Evolutionary conservation across 2,113 vertebrate species (phyloP).

Genomic region (Mobula birostris): DNA sequence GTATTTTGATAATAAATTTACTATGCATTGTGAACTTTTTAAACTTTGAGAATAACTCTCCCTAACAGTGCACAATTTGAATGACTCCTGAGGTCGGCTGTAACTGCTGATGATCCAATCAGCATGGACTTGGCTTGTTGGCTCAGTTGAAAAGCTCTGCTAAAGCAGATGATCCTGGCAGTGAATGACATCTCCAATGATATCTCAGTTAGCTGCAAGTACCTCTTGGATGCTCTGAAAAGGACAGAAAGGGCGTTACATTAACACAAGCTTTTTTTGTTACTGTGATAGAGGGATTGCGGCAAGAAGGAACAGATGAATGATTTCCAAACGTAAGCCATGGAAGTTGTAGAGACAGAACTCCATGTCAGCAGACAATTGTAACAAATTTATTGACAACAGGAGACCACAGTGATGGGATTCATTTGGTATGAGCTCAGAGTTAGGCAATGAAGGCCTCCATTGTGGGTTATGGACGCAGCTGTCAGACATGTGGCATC

Average conservation of each 20-base stretch:
- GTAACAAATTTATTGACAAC: not conserved
- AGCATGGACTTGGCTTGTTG: not conserved
- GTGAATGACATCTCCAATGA: not conserved
- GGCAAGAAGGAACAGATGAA: not conserved
- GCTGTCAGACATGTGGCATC: not conserved
- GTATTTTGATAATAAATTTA: no score
- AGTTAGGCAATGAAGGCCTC: not conserved
- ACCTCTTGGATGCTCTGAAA: no score
- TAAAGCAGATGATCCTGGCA: not conserved
- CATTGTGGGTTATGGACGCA: not conserved
- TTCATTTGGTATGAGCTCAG: constrained; percentile 30
- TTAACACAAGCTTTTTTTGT: not conserved
- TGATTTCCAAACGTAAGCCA: not conserved
- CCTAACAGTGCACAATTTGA: not conserved
- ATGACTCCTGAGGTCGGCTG: not conserved
- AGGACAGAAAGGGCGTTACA: not conserved
- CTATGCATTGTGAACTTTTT: no score
- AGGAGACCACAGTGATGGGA: not conserved
- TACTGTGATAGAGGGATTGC: not conserved
- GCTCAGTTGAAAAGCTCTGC: not conserved
- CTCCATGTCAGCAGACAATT: not conserved
- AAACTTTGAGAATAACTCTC: not conserved
- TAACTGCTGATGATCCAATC: not conserved
- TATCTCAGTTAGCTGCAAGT: not conserved
- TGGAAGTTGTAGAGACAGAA: not conserved